Percentiles rank a stretch among this genome's conserved stretches.
Evolutionary conservation across 2,113 vertebrate species (phyloP).

Genomic region (Nothoprocta perdicaria): DNA sequence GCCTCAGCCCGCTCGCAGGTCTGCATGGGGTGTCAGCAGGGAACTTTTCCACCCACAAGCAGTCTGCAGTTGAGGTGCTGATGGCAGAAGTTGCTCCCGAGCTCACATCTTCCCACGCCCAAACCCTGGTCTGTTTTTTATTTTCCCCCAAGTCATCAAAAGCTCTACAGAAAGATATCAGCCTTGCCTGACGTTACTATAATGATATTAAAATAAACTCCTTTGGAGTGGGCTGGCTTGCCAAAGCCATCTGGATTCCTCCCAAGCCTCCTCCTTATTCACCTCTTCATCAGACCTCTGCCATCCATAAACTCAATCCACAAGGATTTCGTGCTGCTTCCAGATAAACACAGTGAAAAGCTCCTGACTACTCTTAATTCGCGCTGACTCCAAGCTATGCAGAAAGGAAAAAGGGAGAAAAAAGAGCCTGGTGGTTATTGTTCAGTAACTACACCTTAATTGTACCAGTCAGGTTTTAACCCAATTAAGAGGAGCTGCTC

Average conservation of each 20-base stretch:
- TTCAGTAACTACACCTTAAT: not conserved
- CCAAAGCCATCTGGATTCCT: not conserved
- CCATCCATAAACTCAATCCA: not conserved
- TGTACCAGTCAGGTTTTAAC: not conserved
- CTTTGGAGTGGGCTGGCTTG: slow-evolving; percentile 11
- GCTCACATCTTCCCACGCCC: not conserved
- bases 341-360: slow-evolving; percentile 5
- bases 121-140: not conserved
- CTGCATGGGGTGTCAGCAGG: rapidly evolving
- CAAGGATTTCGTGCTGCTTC: not conserved
- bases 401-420: too few species aligned
- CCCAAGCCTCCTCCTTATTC: slow-evolving; percentile 19
- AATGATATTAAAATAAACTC: slow-evolving; percentile 11
- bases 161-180: not conserved
- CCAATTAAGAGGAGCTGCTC: not conserved
- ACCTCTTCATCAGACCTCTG: slow-evolving; percentile 15
- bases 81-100: rapidly evolving
- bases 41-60: not conserved
- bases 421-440: not conserved
- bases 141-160: not conserved
- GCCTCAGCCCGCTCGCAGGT: not conserved
- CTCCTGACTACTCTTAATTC: not conserved
- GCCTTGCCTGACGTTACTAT: not conserved
- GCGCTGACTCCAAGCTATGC: not conserved
- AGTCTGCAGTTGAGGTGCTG: not conserved